phyloP scores from a whole-genome alignment of 2,797 vertebrate species.

The Trachops cirrhosus region DNA sequence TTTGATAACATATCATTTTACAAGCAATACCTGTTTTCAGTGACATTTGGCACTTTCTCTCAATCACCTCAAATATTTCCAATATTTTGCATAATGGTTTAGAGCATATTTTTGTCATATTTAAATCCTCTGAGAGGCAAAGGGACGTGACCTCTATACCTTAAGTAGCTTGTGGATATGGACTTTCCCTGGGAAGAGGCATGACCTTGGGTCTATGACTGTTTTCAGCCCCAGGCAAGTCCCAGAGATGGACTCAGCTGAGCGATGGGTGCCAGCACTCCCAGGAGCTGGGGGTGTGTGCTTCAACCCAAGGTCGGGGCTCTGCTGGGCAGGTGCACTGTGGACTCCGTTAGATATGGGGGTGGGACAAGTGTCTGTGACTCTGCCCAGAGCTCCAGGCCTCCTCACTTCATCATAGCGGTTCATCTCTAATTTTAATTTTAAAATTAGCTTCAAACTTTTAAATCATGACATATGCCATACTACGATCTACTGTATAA shows the following conservation, averaged over 20 bases:
- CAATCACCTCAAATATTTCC: background rate
- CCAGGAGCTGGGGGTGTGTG: background rate
- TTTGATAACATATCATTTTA: background rate
- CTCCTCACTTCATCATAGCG: background rate
- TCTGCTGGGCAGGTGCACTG: background rate
- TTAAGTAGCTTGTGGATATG: background rate
- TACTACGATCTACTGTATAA: background rate
- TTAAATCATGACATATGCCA: background rate
- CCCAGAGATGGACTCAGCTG: background rate
- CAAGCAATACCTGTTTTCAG: background rate
- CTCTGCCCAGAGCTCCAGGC: background rate
- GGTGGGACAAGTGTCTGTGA: background rate
- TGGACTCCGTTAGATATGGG: background rate
- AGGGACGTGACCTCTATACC: background rate
- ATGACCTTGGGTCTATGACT: background rate
- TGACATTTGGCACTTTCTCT: background rate
- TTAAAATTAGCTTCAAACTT: background rate
- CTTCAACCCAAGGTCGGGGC: background rate
- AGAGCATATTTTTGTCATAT: background rate
- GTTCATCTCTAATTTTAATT: background rate
- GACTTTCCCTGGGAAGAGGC: background rate
- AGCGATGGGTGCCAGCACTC: background rate
- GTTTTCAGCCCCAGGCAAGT: background rate
- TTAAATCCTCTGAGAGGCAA: background rate
- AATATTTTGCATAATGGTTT: background rate